Conservation (phyloP, 2,888 invertebrate genomes). For the Diachrysia chrysitis region DNA sequence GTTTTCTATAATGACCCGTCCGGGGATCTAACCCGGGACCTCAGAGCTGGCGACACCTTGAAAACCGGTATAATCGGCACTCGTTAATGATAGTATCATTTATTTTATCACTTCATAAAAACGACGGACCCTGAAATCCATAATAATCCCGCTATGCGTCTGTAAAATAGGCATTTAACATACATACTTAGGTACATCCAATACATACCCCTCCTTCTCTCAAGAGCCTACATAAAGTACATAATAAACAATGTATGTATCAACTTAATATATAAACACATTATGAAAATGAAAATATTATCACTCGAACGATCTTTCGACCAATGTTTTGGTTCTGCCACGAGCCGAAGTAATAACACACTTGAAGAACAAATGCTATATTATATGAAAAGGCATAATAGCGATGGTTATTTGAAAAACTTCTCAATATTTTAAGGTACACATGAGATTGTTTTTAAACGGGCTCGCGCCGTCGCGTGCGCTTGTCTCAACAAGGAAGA, state of each 20-base stretch:
- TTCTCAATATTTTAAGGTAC: slow-evolving; percentile 35
- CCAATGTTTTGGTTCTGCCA: slow-evolving; percentile 66
- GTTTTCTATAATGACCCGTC: too few relatives aligned
- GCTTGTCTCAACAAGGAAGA: background rate
- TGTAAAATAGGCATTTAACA: background rate
- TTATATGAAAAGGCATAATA: slow-evolving; percentile 36
- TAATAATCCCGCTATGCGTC: too few relatives aligned
- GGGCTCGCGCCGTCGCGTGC: background rate
- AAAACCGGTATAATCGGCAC: too few relatives aligned
- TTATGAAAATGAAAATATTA: slow-evolving; percentile 58
- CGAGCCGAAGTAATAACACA: slow-evolving; percentile 71
- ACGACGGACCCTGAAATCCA: too few relatives aligned
- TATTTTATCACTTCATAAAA: too few relatives aligned
- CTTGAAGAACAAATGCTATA: slow-evolving; percentile 44
- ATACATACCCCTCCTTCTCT: background rate
- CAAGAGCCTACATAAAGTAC: slow-evolving; percentile 11
- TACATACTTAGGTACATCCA: background rate
- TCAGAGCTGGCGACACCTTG: too few relatives aligned
- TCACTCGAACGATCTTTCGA: slow-evolving; percentile 51
- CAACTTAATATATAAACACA: slow-evolving; percentile 45
- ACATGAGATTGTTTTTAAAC: slow-evolving; percentile 45
- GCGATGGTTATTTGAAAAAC: slow-evolving; percentile 59
- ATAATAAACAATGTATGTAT: slow-evolving; percentile 51
- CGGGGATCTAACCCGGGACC: too few relatives aligned
- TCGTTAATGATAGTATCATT: too few relatives aligned